Conservation (phyloP, 1,140 invertebrate genomes). For the Xylocopa sonorina region DNA sequence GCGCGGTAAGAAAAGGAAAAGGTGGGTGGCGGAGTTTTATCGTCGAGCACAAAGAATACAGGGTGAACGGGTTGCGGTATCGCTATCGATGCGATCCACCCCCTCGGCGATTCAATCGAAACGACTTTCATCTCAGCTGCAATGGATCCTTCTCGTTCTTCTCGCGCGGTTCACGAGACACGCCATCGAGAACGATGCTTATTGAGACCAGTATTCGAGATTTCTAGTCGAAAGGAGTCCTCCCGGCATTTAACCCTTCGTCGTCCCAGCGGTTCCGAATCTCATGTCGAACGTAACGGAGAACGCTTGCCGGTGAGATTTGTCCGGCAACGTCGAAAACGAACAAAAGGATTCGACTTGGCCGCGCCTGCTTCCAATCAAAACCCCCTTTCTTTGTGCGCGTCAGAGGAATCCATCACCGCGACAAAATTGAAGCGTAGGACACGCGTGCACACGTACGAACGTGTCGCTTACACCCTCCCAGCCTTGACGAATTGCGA, state of each 20-base stretch:
- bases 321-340: slow-evolving; percentile 33
- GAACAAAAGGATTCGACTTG: slow-evolving; percentile 56
- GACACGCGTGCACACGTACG: slow-evolving; percentile 24
- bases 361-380: slow-evolving; percentile 58
- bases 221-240: not conserved
- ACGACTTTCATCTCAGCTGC: slow-evolving; percentile 51
- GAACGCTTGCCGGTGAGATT: slow-evolving; percentile 51
- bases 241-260: not conserved
- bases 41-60: slow-evolving; percentile 18
- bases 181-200: slow-evolving; percentile 23
- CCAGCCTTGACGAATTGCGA: slow-evolving; percentile 45
- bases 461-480: slow-evolving; percentile 16
- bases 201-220: not conserved
- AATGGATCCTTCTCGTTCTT: not conserved
- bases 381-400: slow-evolving; percentile 57
- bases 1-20: slow-evolving; percentile 24
- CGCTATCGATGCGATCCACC: slow-evolving; percentile 48
- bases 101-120: slow-evolving; percentile 63
- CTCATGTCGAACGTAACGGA: not conserved
- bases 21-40: slow-evolving; percentile 18
- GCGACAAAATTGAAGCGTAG: slow-evolving; percentile 73
- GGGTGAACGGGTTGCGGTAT: slow-evolving; percentile 31
- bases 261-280: not conserved
- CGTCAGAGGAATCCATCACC: slow-evolving; percentile 67
- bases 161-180: not conserved